Base-by-base conservation (phyloP, 2,888 invertebrate species). In the Cerastoderma edule region DNA sequence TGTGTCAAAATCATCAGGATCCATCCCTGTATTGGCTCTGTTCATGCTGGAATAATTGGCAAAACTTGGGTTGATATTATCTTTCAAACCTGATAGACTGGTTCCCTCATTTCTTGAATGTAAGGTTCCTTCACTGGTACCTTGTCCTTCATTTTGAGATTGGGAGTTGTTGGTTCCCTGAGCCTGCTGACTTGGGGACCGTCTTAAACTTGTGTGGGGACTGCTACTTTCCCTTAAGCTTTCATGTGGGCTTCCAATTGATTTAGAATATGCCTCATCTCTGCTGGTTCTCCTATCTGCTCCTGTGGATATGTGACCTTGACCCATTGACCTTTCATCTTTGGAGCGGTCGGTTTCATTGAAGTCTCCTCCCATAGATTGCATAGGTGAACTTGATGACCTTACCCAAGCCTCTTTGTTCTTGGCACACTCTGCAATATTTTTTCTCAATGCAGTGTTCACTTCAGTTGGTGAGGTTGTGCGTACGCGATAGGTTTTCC, bases 401-500 rank as follows among this genome's bases (percentile, higher is more conserved):
- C 39, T 35, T 8, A 60, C 5, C 4, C 22, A 24, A 24, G 35
- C 60, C 27, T 65, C 50, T 19, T 1, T 6, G 19, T 53, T 10
- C 3, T 44, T 27, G 8, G 1, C 5, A 2, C 67, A 22, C 3
- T 72, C 33, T 24, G 65, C 56, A 24, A 72, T 72, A 48, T 30
- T 72, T n/a, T 57, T 54, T 4, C 66, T 33, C 6, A 72, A 48
- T 19, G 30, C 8, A 8, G 46, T 56, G 30, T 66, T 72, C 22
- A 72, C 57, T 44, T 71, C 72, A 4, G 67, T 46, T 4, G 66
- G 72, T 46, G 72, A 72, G n/a, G 54, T 13, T n/a, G 54, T 19
- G n/a, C 64, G 16, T 2, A 70, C 28, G 33, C 48, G 3, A n/a
- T 50, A 27, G 24, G 46, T 60, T 22, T n/a, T 68, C 60, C 35